These are phyloP conservation scores for Erebia ligea DNA, from an alignment of 2,888 invertebrate genomes.

Conservation along the genomic window DNA sequence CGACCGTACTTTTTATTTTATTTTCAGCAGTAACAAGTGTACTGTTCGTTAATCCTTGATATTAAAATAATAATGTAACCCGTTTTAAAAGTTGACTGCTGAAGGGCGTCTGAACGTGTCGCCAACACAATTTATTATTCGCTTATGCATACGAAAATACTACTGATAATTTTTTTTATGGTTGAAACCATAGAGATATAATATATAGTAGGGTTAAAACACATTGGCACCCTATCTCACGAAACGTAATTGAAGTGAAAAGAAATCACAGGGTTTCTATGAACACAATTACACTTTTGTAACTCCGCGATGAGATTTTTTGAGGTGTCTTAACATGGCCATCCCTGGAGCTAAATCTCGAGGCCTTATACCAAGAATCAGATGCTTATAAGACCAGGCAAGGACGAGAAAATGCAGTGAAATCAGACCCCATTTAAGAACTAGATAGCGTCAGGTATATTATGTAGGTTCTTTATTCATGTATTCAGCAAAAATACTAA, in stretches of 20 bases:
- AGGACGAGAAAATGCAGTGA: too few species aligned
- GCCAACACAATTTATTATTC: slow-evolving; percentile 36
- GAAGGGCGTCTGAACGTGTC: slow-evolving; percentile 49
- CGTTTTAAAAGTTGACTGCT: slow-evolving; percentile 50
- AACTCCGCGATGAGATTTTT: too few species aligned
- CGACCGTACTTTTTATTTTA: slow-evolving; percentile 10
- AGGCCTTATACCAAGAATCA: too few species aligned
- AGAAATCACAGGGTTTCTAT: too few species aligned
- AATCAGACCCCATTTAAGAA: too few species aligned
- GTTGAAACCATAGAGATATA: too few species aligned
- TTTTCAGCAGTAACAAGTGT: neutral
- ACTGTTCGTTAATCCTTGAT: slow-evolving; percentile 42
- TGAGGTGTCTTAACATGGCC: too few species aligned
- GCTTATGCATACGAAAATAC: slow-evolving; percentile 26
- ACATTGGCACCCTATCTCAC: neutral
- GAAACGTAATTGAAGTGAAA: neutral
- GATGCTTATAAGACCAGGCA: too few species aligned
- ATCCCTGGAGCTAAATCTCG: too few species aligned
- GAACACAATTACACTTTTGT: too few species aligned
- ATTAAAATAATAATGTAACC: slow-evolving; percentile 48
- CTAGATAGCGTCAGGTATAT: too few species aligned
- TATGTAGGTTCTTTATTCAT: neutral
- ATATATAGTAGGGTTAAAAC: too few species aligned
- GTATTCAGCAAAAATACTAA: slow-evolving; percentile 21
- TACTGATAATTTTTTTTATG: neutral